A percentile compares a stretch with the other conserved stretches of the same genome.
Evolutionary conservation across 92 coral and sea anemone genomes (phyloP).

Genomic region (Bergia puertoricense): DNA sequence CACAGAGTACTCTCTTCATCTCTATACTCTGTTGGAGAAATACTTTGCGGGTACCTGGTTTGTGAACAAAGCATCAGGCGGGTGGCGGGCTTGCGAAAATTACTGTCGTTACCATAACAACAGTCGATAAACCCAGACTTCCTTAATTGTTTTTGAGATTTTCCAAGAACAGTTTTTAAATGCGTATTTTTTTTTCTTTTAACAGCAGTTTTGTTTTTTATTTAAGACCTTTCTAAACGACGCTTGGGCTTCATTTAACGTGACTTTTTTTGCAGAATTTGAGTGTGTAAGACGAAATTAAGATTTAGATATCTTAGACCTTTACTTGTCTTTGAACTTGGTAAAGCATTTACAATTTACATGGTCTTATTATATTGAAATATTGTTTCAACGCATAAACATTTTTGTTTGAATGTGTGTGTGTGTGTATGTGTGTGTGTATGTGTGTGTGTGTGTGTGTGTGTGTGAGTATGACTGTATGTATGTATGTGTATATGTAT

Average conservation of each 20-base stretch:
- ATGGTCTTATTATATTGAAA: neutral
- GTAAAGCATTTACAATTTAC: neutral
- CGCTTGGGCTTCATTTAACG: neutral
- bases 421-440: neutral
- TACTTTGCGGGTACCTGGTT: slow-evolving; percentile 19
- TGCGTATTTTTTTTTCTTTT: neutral
- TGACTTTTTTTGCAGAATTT: neutral
- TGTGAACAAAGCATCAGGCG: neutral
- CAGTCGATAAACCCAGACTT: neutral
- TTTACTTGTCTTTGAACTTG: neutral
- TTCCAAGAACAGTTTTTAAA: too few species aligned
- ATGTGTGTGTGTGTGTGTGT: neutral
- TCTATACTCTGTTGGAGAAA: neutral
- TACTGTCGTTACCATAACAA: neutral
- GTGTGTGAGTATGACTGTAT: neutral
- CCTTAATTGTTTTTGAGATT: neutral
- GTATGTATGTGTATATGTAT: neutral
- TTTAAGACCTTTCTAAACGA: neutral
- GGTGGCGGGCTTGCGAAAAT: neutral
- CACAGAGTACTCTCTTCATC: neutral
- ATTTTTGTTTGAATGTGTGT: neutral
- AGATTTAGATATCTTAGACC: neutral
- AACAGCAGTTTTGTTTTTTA: neutral
- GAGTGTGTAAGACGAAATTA: neutral
- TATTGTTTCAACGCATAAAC: neutral